Evolutionary conservation across 2,888 invertebrate genomes (phyloP), one percentile per base, ranked within the genome.

Genomic region (Charanyca ferruginea): DNA sequence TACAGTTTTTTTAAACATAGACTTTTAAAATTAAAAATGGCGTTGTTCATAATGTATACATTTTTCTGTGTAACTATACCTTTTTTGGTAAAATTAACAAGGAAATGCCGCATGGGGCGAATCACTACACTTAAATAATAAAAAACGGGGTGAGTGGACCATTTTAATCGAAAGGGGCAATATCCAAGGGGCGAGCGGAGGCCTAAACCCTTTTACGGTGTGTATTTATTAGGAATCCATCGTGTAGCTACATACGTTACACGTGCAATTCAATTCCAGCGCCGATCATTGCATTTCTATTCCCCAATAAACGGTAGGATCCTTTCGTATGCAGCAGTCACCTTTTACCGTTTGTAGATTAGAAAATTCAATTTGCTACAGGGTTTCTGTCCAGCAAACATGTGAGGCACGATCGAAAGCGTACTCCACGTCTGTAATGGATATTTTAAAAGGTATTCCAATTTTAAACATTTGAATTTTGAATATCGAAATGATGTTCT

Each of bases 311-410:
- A 78, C 47, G 47, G 7, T 20, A 22, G 58, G 38, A 66, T 55
- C 57, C 60, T 73, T 62, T 61, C 62, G 67, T 73, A 78, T 75
- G 74, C 79, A 77, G 72, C 65, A 73, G 61, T 73, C 78, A 68
- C 64, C 75, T 68, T 74, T 64, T 49, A 47, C 74, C 63, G 63
- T 76, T 60, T 74, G 47, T 42, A 79, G 76, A 79, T 79, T 79
- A 77, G 66, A 79, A 79, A 75, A 77, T 77, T 79, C 76, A 70
- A 77, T 77, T 77, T 75, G 65, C 52, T 60, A 62, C 60, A 54
- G 41, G 58, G 45, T 58, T 58, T 48, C 18, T 54, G 44, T 52
- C 54, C 54, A 6, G 51, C 49, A 67, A 73, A 75, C 79, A 78
- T 45, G 58, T 59, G 79, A 22, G 42, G 47, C 58, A 55, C 66